phyloP scores from a whole-genome alignment of 2,797 vertebrate genomes.

The Cygnus olor region DNA sequence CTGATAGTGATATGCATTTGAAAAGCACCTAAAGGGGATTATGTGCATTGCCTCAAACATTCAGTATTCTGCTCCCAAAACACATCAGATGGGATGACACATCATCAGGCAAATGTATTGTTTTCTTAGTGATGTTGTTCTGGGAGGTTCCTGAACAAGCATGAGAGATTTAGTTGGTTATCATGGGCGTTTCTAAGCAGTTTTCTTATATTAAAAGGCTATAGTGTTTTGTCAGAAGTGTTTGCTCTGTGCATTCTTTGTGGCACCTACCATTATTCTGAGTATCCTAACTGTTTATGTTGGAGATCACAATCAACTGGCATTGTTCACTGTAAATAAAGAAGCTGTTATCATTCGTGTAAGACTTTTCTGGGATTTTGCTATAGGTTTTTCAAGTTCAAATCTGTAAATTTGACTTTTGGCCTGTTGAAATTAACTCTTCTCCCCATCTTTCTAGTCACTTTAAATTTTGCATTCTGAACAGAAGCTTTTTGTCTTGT shows the following conservation, averaged over 20 bases:
- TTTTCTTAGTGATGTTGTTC: not conserved
- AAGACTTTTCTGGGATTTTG: not conserved
- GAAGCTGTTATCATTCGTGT: not conserved
- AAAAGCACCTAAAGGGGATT: not conserved
- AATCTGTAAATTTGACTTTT: not conserved
- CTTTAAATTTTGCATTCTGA: not conserved
- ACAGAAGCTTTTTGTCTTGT: not conserved
- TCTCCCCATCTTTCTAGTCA: not conserved
- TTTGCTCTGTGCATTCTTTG: not conserved
- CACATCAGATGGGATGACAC: not conserved
- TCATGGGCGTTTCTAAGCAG: not conserved
- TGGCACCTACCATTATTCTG: not conserved
- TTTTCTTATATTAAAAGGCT: not conserved
- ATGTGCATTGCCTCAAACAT: not conserved
- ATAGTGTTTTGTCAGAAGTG: not conserved
- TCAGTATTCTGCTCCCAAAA: not conserved
- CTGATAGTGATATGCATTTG: not conserved
- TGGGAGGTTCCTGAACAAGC: not conserved
- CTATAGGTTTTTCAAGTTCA: not conserved
- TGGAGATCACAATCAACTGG: not conserved
- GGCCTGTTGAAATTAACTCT: not conserved
- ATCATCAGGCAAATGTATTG: rapidly evolving
- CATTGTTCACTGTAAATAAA: not conserved
- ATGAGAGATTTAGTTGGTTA: not conserved
- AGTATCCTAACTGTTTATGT: not conserved